Conservation (phyloP, 2,797 vertebrate species). For the Neosalanx taihuensis region DNA sequence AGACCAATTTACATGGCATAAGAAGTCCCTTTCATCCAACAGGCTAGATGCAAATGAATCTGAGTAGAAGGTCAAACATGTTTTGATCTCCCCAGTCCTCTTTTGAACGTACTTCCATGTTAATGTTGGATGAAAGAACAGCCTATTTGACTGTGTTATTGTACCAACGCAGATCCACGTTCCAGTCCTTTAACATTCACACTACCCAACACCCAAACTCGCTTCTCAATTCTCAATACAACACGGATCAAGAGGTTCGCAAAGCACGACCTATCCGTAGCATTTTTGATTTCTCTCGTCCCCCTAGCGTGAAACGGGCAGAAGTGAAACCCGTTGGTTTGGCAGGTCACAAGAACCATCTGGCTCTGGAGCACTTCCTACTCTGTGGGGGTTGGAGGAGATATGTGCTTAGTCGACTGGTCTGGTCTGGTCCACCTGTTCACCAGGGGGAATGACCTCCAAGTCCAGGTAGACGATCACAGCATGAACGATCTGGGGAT, state of each 20-base stretch:
- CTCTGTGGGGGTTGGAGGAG: constrained; percentile 35
- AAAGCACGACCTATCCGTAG: neutral
- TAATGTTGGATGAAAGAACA: constrained; percentile 36
- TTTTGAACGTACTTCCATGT: constrained; percentile 38
- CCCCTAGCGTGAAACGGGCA: neutral
- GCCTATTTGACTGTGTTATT: neutral
- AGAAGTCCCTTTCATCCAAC: constrained; percentile 53
- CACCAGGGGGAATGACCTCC: constrained; percentile 60
- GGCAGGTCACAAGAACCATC: constrained; percentile 58
- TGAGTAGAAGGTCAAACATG: constrained; percentile 59
- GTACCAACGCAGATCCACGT: too few relatives aligned
- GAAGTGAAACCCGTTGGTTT: constrained; percentile 39
- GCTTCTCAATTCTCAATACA: neutral
- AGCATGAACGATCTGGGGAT: constrained; percentile 35
- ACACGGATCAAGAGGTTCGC: neutral
- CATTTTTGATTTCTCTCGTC: neutral
- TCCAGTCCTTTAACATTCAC: neutral
- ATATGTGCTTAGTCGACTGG: constrained; percentile 59
- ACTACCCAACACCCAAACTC: neutral
- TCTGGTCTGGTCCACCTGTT: constrained; percentile 63
- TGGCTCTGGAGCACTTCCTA: constrained; percentile 55
- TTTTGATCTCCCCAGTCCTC: constrained; percentile 46
- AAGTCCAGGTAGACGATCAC: constrained; percentile 52
- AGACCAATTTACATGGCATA: constrained; percentile 50
- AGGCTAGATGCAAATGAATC: constrained; percentile 60